Base-by-base conservation (phyloP, 2,888 invertebrate species). In the Marronus borbonicus region DNA sequence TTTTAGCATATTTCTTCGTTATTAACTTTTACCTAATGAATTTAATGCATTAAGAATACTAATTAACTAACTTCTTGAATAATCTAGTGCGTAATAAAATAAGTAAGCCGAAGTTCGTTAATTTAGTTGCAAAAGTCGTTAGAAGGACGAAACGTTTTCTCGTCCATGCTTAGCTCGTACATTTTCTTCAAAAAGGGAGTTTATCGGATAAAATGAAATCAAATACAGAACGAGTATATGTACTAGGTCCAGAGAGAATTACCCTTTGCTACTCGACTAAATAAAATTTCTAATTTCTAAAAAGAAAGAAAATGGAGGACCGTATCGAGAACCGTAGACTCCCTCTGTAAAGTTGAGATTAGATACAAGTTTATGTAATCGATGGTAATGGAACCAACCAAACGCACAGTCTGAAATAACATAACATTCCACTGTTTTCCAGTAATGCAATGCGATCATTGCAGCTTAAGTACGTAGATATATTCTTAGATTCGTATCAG, bases 321-420 rank as follows among this genome's bases (percentile, higher is more conserved):
- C 5, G 5, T 36, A 36, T 36, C 31, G 4, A 36, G 31, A 36
- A 5, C 3, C 3, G 31, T 36, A 36, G 5, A 36, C 31, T 36
- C 4, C 5, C 5, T 36, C 31, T 60, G 60, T 58, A 66, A 66
- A 66, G 7, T 68, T 50, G 68, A 68, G 49, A 68, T 68, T 68
- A 49, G 49, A 50, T 68, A 50, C 17, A 68, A 68, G 28, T 68
- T 68, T 68, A 49, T 28, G 20, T 68, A 68, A 68, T 24, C 20
- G 68, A 50, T 49, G 24, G 49, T 52, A 52, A 68, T 52, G 24
- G 68, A 68, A 52, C 50, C 68, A 68, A 68, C 50, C 52, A 68
- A 49, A 68, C 20, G 24, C 5, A 24, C 49, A 1, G 31, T 28
- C 8, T 44, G 44, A 8, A 12, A 8, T 8, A 31, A 14, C 62